Evolutionary conservation across 2,113 vertebrate genomes (phyloP), one percentile per base, ranked within the genome.

Genomic region (Tiliqua scincoides): DNA sequence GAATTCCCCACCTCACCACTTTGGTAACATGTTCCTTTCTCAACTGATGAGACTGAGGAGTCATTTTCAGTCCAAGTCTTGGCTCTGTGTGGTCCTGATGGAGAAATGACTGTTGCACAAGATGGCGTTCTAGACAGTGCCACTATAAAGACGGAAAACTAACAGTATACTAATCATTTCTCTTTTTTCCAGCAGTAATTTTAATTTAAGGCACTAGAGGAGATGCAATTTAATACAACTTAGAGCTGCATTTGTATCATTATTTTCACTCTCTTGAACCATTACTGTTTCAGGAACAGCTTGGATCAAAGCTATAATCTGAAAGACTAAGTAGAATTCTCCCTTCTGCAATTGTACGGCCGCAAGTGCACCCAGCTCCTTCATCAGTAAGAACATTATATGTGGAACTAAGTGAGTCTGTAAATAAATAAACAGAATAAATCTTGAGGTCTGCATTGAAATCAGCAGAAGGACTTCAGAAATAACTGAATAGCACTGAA

Each of bases 151-250:
- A 59, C 0, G 62, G 37, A 27, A 91, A 84, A 27, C 1, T n/a
- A n/a, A n/a, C n/a, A n/a, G n/a, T n/a, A 7, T 71, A 90, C 54
- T 80, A 59, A 32, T 32, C 21, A 10, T 48, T 74, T 84, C 57
- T 61, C 35, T 25, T 79, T 72, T n/a, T 35, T 67, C 62, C 62
- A 81, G 11, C 18, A 72, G 32, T 20, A 61, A 59, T n/a, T 86
- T 85, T 78, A 89, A 73, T 73, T 43, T 89, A 93, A 92, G 84
- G n/a, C 57, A 40, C 7, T 77, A 83, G 76, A 87, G 52, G 86
- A 89, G 72, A 71, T 65, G 23, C 9, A 85, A 80, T 83, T 78
- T 30, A 25, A 20, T 88, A 82, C 54, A 83, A 85, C 82, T 80
- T 79, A 63, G 2, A 88, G 61, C 23, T 80, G n/a, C 3, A 61